Evolutionary conservation across 2,888 invertebrate species (phyloP).

Genomic region (Callinectes sapidus): DNA sequence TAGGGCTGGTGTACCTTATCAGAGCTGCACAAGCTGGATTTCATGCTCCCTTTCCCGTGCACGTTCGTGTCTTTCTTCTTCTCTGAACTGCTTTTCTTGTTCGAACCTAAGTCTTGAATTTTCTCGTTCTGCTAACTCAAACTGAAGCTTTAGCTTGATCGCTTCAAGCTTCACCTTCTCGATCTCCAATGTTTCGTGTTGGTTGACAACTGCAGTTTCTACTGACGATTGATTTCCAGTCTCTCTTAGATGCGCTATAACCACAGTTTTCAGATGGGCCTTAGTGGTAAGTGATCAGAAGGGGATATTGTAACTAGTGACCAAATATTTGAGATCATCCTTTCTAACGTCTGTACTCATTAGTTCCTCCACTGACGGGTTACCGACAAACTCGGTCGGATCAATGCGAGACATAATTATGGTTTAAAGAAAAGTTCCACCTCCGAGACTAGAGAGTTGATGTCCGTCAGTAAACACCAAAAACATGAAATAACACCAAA

Average conservation of each 20-base stretch:
- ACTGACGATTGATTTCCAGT: not conserved
- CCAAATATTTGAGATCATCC: conserved; percentile 42
- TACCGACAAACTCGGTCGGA: conserved; percentile 18
- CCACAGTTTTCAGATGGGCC: not conserved
- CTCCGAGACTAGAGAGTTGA: not conserved
- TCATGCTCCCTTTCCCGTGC: not conserved
- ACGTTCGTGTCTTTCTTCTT: not conserved
- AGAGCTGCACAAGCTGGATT: not conserved
- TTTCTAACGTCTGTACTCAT: not conserved
- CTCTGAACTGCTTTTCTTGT: not conserved
- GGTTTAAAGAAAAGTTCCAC: not conserved
- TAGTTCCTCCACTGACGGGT: conserved; percentile 38
- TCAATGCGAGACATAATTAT: conserved; percentile 5
- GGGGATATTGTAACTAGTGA: not conserved
- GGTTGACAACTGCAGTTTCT: not conserved
- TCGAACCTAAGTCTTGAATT: not conserved
- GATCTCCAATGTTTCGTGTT: not conserved
- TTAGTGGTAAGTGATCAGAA: not conserved
- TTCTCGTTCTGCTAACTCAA: conserved; percentile 34
- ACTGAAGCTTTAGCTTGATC: not conserved
- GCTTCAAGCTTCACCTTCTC: conserved; percentile 33
- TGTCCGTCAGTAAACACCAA: not conserved
- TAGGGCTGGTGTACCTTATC: not conserved
- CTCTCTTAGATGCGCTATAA: not conserved
- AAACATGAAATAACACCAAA: no score